A percentile compares a stretch with the other conserved stretches of the same genome.
Evolutionary conservation across 1,140 invertebrate species (phyloP).

Genomic region (Berghia stephanieae): DNA sequence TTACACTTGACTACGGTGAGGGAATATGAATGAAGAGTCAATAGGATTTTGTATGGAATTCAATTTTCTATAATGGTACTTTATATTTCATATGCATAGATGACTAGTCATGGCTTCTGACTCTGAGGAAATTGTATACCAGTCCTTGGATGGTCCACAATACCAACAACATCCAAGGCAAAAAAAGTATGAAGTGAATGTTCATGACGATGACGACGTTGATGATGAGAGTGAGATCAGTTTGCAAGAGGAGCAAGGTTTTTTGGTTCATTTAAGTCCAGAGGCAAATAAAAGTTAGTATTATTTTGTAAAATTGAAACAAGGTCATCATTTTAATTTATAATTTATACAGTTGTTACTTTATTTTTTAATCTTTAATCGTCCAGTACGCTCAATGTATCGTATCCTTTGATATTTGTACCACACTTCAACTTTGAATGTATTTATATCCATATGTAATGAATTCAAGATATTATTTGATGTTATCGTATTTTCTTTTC

Average conservation of each 20-base stretch:
- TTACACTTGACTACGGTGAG: no score
- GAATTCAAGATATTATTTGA: no score
- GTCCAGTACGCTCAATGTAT: not conserved
- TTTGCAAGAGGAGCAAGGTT: slow-evolving; percentile 29
- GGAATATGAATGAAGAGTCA: no score
- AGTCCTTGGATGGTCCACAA: slow-evolving; percentile 11
- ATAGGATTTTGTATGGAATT: no score
- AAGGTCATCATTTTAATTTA: not conserved
- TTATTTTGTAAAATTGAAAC: no score
- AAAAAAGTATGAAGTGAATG: no score
- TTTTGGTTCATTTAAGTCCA: slow-evolving; percentile 30
- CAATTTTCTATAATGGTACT: no score
- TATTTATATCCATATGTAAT: no score
- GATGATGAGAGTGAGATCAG: slow-evolving; percentile 30
- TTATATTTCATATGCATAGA: no score
- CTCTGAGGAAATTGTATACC: slow-evolving; percentile 32
- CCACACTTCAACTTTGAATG: no score
- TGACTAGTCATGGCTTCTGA: slow-evolving; percentile 35
- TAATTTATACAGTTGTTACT: not conserved
- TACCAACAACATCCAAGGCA: not conserved
- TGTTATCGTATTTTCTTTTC: no score
- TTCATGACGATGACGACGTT: slow-evolving; percentile 18
- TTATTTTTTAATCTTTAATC: not conserved
- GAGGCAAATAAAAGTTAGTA: slow-evolving; percentile 30
- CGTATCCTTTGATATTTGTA: not conserved